phyloP scores from a whole-genome alignment of 2,797 vertebrate genomes.

The Hirundo rustica region DNA sequence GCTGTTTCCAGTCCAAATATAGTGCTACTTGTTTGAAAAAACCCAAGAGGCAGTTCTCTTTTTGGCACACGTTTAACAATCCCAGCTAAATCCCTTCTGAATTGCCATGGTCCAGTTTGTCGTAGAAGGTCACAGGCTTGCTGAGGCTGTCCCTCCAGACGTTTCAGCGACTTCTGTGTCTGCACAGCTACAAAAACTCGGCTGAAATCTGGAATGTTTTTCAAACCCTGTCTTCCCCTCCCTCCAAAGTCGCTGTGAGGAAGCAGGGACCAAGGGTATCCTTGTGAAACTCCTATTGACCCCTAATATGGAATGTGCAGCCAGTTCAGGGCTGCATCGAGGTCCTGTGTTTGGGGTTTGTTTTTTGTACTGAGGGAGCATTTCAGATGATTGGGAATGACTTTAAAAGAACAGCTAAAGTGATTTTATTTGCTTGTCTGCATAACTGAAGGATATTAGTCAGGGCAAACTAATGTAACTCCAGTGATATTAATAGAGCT shows the following conservation, averaged over 20 bases:
- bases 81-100: constrained; percentile 23
- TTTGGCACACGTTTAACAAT: constrained; percentile 29
- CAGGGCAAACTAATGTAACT: constrained; percentile 16
- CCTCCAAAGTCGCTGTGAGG: not conserved
- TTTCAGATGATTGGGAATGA: not conserved
- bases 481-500: not conserved
- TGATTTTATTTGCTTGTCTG: constrained; percentile 5
- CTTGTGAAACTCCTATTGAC: not conserved
- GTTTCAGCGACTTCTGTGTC: not conserved
- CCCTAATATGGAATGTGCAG: not conserved
- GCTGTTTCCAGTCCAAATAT: constrained; percentile 73
- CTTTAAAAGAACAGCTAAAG: not conserved
- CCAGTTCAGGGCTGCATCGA: not conserved
- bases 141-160: not conserved
- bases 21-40: constrained; percentile 42
- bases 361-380: not conserved
- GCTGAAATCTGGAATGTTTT: constrained; percentile 41
- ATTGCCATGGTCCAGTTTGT: constrained; percentile 23
- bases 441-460: constrained; percentile 4
- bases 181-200: constrained; percentile 8
- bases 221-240: not conserved
- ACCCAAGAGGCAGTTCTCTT: not conserved
- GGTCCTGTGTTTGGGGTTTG: not conserved
- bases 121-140: constrained; percentile 22
- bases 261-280: not conserved